Evolutionary conservation across 2,113 vertebrate genomes (phyloP), one percentile per base, ranked within the genome.

Genomic region (Pachycephala philippinensis): DNA sequence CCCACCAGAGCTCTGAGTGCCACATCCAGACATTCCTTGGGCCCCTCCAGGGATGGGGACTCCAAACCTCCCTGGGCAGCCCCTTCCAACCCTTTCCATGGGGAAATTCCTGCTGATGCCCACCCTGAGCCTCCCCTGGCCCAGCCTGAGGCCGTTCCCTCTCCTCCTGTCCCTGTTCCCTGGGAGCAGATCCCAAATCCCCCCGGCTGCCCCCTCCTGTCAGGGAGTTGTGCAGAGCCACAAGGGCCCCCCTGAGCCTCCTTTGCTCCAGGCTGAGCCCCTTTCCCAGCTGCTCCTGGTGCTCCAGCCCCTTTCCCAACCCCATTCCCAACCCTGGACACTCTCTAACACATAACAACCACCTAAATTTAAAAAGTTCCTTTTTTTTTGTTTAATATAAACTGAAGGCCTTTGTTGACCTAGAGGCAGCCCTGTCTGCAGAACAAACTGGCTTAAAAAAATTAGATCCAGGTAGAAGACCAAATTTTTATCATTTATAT

Each of bases 41-140:
- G 7, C 45, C 23, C 9, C 15, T 28, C 2, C 7, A 8, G 11
- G 40, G 14, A 20, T 56, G 57, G 31, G 17, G 0, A 33, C 42
- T 31, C 35, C 66, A 64, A 1, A 63, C 0, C 21, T 14, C 56
- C 26, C 15, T 53, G 31, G 6, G 8, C 47, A 61, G 30, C 4
- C 18, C 4, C 15, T 40, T 2, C 23, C 35, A 54, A 35, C 6
- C 9, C 16, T 49, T 47, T 24, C 24, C 42, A 24, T 16, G 15
- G 0, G 0, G 30, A 61, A 40, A 56, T 63, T 78, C 47, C 23
- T 53, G 7, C 54, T 45, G 15, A 0, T 53, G 39, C 7, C 53
- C 54, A 33, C 2, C 44, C 74, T 24, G 28, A 3, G 1, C 20
- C 83, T 57, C 0, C 16, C 44, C 61, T 54, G 40, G n/a, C 18